Evolutionary conservation across 2,797 vertebrate genomes (phyloP).

Genomic region (Sebastiscus tertius): DNA sequence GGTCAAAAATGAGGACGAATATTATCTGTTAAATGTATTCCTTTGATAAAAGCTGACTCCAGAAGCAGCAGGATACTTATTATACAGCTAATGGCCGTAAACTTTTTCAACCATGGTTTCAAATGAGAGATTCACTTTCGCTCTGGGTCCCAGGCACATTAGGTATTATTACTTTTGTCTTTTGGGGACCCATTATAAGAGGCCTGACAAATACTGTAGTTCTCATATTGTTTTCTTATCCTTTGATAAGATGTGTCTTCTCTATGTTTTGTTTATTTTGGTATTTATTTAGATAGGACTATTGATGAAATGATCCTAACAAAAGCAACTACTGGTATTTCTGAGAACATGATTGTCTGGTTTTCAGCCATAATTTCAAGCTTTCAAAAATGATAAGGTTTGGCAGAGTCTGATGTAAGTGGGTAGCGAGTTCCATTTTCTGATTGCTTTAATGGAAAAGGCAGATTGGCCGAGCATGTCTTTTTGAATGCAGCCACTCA

Average conservation of each 20-base stretch:
- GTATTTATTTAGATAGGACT: neutral
- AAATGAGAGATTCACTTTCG: conserved; percentile 17
- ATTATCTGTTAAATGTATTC: conserved; percentile 6
- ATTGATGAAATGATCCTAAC: neutral
- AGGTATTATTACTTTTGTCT: conserved; percentile 36
- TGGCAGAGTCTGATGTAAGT: conserved; percentile 28
- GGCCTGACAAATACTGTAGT: neutral
- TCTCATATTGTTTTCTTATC: conserved; percentile 2
- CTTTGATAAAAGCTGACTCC: conserved; percentile 12
- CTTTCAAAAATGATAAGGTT: conserved; percentile 43
- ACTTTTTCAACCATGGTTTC: conserved; percentile 10
- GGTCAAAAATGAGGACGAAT: neutral
- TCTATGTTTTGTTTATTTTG: neutral
- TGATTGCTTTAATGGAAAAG: conserved; percentile 55
- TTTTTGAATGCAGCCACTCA: conserved; percentile 43
- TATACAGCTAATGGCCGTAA: conserved; percentile 7
- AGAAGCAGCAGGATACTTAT: conserved; percentile 27
- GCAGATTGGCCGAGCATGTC: conserved; percentile 38
- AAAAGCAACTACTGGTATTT: neutral
- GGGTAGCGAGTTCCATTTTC: conserved; percentile 30
- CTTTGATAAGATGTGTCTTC: neutral
- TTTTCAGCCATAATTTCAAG: conserved; percentile 33
- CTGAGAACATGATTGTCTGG: conserved; percentile 2
- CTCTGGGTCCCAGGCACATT: conserved; percentile 13
- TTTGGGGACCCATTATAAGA: conserved; percentile 25